Base-by-base conservation (phyloP, 2,113 vertebrate species). In the Neodontobutis hainanensis region DNA sequence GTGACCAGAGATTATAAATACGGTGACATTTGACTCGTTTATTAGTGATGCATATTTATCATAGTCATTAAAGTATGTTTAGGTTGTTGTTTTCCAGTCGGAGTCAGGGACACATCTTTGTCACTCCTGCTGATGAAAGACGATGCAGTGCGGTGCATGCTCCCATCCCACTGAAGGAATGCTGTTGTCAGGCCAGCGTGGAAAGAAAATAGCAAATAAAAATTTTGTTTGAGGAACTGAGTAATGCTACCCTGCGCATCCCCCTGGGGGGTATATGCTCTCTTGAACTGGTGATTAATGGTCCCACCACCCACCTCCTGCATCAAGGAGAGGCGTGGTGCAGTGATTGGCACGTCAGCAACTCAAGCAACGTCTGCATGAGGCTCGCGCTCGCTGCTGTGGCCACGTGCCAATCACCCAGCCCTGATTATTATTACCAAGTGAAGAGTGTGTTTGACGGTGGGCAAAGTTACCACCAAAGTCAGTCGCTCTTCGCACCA, bases 221-320 rank as follows among this genome's bases (percentile, higher is more conserved):
- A 85, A 64, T 81, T 80, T 45, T 60, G 59, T 77, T 84, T 35
- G 51, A 61, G 73, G 84, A 81, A 76, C 75, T 85, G 83, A 89
- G 74, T 88, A 83, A 90, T 71, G 88, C 64, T 81, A 70, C 62
- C 73, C 74, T 80, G 52, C 16, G 14, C 74, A 70, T 78, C 86
- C 76, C 81, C 83, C 73, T 38, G 67, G 77, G 82, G 80, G 70
- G 83, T 38, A 52, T 78, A 68, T 79, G 83, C 84, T 90, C 87
- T 85, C 87, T 85, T 89, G 81, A 90, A 87, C 89, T 81, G 73
- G 89, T 92, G 89, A 93, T 91, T 92, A 92, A 92, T 89, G 74
- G 83, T 73, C 51, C 82, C 78, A 73, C 77, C 81, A 68, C 82
- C 72, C 87, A 82, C 79, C 84, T 78, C 78, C 77, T 44, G 5